Percentiles rank a stretch among this genome's conserved stretches.
Evolutionary conservation across 2,797 vertebrate genomes (phyloP).

Genomic region (Alfaro cultratus): DNA sequence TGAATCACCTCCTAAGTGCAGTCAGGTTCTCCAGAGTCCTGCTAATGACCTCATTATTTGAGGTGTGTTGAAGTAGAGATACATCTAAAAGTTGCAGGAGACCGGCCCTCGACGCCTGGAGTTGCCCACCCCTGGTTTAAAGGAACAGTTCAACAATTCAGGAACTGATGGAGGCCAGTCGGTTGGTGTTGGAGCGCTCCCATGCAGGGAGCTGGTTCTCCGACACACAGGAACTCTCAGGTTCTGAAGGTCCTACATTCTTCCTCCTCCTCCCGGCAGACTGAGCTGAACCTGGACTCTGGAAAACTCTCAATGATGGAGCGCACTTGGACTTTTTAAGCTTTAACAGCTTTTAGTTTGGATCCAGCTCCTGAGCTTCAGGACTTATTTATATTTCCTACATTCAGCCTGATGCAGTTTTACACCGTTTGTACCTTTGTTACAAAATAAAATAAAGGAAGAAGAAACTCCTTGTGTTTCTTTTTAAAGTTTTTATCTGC

Average conservation of each 20-base stretch:
- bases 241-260: conserved; percentile 18
- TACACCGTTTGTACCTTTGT: conserved; percentile 82
- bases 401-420: conserved; percentile 75
- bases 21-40: too few relatives aligned
- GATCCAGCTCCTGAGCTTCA: conserved; percentile 12
- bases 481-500: background rate
- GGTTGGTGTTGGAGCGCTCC: background rate
- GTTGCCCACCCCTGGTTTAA: too few relatives aligned
- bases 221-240: conserved; percentile 14
- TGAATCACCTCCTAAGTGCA: too few relatives aligned
- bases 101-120: too few relatives aligned
- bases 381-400: conserved; percentile 83
- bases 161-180: background rate
- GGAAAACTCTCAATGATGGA: background rate
- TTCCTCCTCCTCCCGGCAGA: background rate
- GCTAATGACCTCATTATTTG: too few relatives aligned
- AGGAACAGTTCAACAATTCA: conserved; percentile 22
- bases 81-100: too few relatives aligned
- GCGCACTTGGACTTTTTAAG: conserved; percentile 45
- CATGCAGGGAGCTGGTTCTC: conserved; percentile 11
- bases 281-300: conserved; percentile 2
- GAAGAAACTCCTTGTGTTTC: conserved; percentile 32
- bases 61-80: too few relatives aligned
- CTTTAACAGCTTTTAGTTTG: conserved; percentile 52
- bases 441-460: conserved; percentile 75